phyloP scores from a whole-genome alignment of 1,140 invertebrate genomes.

The Ditylenchus dipsaci region DNA sequence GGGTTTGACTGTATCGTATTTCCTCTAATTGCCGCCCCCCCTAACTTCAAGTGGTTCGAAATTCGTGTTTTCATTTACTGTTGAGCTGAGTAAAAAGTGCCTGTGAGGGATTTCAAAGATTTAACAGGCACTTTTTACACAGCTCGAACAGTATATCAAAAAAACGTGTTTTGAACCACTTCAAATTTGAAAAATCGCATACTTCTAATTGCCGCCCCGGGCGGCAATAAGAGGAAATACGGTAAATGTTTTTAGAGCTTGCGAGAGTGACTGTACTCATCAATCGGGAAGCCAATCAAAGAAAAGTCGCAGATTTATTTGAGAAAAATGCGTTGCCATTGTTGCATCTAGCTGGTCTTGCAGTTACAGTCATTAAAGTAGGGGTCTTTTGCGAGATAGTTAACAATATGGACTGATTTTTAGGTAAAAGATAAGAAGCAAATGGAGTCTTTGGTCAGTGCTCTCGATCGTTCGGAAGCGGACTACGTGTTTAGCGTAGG shows the following conservation, averaged over 20 bases:
- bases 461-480: conserved; percentile 25
- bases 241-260: conserved; percentile 3
- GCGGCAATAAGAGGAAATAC: too few relatives aligned
- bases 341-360: conserved; percentile 32
- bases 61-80: too few relatives aligned
- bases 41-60: too few relatives aligned
- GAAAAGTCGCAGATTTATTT: conserved; percentile 21
- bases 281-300: conserved; percentile 23
- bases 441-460: conserved; percentile 20
- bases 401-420: not conserved
- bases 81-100: too few relatives aligned
- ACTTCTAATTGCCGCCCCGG: too few relatives aligned
- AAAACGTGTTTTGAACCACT: too few relatives aligned
- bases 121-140: too few relatives aligned
- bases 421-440: conserved; percentile 21
- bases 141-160: too few relatives aligned
- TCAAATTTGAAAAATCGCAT: too few relatives aligned
- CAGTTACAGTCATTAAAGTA: conserved; percentile 32
- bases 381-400: not conserved
- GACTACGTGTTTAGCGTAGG: conserved; percentile 34
- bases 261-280: conserved; percentile 29
- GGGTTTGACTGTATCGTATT: too few relatives aligned
- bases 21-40: too few relatives aligned
- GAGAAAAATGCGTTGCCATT: conserved; percentile 35
- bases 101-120: too few relatives aligned